Percentiles rank a stretch among this genome's conserved stretches.
phyloP scores from a whole-genome alignment of 2,888 invertebrate genomes.

The Eristalinus aeneus region DNA sequence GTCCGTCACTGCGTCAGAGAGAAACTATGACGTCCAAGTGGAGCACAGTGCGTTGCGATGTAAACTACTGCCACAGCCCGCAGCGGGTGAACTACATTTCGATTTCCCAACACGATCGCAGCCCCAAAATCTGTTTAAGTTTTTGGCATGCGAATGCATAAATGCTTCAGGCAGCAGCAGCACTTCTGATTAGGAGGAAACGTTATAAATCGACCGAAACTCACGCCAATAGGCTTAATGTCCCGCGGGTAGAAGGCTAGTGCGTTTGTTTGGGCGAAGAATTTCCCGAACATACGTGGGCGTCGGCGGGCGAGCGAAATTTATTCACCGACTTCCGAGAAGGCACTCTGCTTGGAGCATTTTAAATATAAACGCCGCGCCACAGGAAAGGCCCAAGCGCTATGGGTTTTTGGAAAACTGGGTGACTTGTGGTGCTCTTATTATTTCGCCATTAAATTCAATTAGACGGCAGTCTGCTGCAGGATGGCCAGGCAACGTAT shows the following conservation, averaged over 20 bases:
- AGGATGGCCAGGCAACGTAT: neutral
- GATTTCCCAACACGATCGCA: neutral
- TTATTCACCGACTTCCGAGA: constrained; percentile 7
- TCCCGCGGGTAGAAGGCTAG: neutral
- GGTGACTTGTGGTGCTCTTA: constrained; percentile 24
- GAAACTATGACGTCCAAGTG: neutral
- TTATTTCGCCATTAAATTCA: constrained; percentile 47
- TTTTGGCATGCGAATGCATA: constrained; percentile 43
- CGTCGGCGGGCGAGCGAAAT: neutral
- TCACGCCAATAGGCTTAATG: neutral
- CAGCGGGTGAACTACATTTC: constrained; percentile 10
- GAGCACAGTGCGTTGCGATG: neutral
- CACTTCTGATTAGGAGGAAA: neutral
- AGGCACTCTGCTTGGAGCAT: neutral
- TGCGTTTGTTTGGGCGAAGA: neutral
- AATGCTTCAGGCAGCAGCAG: neutral
- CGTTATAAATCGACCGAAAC: constrained; percentile 10
- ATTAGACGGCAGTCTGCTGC: neutral
- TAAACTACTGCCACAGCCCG: neutral
- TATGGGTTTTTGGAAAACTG: constrained; percentile 24
- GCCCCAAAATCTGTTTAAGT: constrained; percentile 6
- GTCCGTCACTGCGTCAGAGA: neutral
- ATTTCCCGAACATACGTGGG: neutral
- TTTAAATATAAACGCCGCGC: neutral
- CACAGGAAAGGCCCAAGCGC: constrained; percentile 20